Evolutionary conservation across 2,888 invertebrate species (phyloP).

Genomic region (Caenorhabditis sp.): DNA sequence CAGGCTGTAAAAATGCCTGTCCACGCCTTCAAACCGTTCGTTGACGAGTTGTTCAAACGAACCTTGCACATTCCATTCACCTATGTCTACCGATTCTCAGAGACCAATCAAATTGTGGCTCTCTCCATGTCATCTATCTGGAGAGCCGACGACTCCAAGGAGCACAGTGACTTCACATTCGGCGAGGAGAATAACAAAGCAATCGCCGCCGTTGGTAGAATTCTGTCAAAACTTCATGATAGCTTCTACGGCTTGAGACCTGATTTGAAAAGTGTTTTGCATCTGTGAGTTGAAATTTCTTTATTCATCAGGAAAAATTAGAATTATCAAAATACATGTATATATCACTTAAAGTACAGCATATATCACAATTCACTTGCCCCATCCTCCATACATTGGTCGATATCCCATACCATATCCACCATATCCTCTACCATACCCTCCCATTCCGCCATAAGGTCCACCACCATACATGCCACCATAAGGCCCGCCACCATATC

Average conservation of each 20-base stretch:
- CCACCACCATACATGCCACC: conserved; percentile 16
- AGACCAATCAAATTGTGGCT: conserved; percentile 17
- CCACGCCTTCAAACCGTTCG: conserved; percentile 19
- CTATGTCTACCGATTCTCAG: conserved; percentile 17
- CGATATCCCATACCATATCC: conserved; percentile 7
- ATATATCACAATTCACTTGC: conserved; percentile 1
- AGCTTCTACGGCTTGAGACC: conserved; percentile 18
- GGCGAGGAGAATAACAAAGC: neutral
- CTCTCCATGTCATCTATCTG: conserved; percentile 34
- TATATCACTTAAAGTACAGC: neutral
- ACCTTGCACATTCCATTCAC: conserved; percentile 26
- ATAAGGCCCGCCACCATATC: conserved; percentile 15
- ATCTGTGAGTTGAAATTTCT: conserved; percentile 25
- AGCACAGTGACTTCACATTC: conserved; percentile 20
- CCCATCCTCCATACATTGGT: conserved; percentile 4
- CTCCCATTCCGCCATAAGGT: conserved; percentile 14
- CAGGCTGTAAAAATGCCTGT: conserved; percentile 18
- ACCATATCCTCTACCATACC: conserved; percentile 14
- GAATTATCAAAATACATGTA: neutral
- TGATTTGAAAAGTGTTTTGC: conserved; percentile 14
- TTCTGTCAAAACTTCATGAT: conserved; percentile 28
- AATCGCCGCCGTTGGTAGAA: conserved; percentile 21
- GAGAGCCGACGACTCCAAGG: conserved; percentile 9
- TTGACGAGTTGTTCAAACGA: conserved; percentile 22
- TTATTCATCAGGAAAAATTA: neutral